Evolutionary conservation across 2,797 vertebrate species (phyloP).

Genomic region (Tapera naevia): DNA sequence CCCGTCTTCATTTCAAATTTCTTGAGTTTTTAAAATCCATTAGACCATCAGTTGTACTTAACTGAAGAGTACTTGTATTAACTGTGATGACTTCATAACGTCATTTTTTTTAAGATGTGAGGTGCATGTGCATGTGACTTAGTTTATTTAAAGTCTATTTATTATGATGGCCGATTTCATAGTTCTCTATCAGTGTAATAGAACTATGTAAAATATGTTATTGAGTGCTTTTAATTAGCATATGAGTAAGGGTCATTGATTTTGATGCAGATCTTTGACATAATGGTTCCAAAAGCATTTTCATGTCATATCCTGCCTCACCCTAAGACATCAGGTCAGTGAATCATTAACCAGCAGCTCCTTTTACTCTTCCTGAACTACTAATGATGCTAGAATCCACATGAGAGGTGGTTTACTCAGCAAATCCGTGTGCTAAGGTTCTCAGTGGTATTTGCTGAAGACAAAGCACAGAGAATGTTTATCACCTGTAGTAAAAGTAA

Average conservation of each 20-base stretch:
- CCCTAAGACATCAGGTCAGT: neutral
- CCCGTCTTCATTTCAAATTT: neutral
- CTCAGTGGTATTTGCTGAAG: neutral
- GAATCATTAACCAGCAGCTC: neutral
- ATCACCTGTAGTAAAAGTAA: neutral
- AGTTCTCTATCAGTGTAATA: neutral
- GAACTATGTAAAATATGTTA: neutral
- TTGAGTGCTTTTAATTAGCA: neutral
- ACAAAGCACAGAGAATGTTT: neutral
- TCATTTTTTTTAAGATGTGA: neutral
- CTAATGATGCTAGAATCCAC: neutral
- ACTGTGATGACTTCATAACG: neutral
- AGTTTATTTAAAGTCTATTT: neutral
- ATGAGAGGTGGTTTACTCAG: neutral
- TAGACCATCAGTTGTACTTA: neutral
- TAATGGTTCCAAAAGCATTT: neutral
- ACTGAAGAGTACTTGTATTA: neutral
- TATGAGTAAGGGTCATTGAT: neutral
- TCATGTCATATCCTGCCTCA: neutral
- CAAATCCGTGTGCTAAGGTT: neutral
- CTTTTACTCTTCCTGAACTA: neutral
- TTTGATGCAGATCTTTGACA: neutral
- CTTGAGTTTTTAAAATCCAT: neutral
- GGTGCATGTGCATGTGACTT: neutral
- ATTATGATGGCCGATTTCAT: neutral